These are phyloP conservation scores for Tryphoninae sp. DNA, from an alignment of 2,888 invertebrate species.

Conservation along the genomic window DNA sequence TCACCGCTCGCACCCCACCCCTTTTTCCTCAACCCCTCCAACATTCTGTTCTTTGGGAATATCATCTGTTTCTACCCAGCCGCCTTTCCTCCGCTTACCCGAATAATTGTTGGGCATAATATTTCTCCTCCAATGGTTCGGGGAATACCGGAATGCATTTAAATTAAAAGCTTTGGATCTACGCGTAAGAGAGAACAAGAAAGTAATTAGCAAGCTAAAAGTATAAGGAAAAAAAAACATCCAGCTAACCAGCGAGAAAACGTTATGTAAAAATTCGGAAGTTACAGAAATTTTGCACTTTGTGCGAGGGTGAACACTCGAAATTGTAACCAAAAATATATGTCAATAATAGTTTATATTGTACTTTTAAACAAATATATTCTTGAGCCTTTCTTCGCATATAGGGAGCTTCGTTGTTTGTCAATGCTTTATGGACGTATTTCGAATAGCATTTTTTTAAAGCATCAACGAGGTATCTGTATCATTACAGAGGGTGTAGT, in stretches of 20 bases:
- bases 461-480: constrained; percentile 21
- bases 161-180: constrained; percentile 72
- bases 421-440: no score
- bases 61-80: constrained; percentile 20
- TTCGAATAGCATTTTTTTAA: constrained; percentile 15
- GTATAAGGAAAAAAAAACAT: constrained; percentile 5
- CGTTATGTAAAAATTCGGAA: neutral
- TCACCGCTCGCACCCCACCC: constrained; percentile 64
- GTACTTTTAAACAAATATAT: no score
- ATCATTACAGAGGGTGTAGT: neutral
- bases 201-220: constrained; percentile 68
- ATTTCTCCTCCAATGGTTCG: constrained; percentile 47
- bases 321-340: no score
- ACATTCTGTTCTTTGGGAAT: constrained; percentile 18
- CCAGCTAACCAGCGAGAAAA: neutral
- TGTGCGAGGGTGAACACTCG: no score
- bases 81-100: constrained; percentile 34
- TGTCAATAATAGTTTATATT: no score
- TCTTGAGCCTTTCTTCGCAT: no score
- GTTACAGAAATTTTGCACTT: no score
- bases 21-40: constrained; percentile 16
- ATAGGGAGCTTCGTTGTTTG: no score
- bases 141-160: constrained; percentile 61
- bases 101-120: constrained; percentile 74
- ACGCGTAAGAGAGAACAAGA: constrained; percentile 58